phyloP scores from a whole-genome alignment of 2,888 invertebrate genomes.

The Harpalus rubripes region DNA sequence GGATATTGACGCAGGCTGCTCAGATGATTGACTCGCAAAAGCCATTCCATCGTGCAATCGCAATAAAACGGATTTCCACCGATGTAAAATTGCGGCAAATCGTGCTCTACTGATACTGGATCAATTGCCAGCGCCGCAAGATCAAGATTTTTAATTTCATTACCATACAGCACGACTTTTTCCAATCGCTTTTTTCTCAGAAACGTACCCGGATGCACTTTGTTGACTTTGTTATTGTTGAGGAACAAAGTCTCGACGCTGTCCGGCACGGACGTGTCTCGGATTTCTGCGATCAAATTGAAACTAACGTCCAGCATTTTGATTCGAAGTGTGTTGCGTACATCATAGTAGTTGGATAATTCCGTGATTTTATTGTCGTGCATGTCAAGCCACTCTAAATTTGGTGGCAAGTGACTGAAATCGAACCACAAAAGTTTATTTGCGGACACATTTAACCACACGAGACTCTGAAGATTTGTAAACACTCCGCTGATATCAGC shows the following conservation, averaged over 20 bases:
- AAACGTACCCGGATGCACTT: constrained; percentile 86
- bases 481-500: constrained; percentile 89
- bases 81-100: constrained; percentile 88
- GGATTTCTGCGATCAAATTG: constrained; percentile 85
- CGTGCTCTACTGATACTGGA: constrained; percentile 83
- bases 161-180: constrained; percentile 88
- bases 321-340: constrained; percentile 83
- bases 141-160: constrained; percentile 86
- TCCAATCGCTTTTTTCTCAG: constrained; percentile 84
- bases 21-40: constrained; percentile 88
- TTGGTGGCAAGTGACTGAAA: constrained; percentile 87
- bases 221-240: constrained; percentile 87
- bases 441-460: constrained; percentile 90
- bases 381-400: constrained; percentile 89
- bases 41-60: constrained; percentile 93
- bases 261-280: constrained; percentile 85
- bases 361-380: constrained; percentile 89
- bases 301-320: constrained; percentile 89
- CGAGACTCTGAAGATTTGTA: constrained; percentile 85
- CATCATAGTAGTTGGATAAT: constrained; percentile 86
- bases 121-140: constrained; percentile 85
- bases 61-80: constrained; percentile 91
- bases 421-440: constrained; percentile 90
- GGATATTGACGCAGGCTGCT: constrained; percentile 87
- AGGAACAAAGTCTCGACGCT: constrained; percentile 86